Base-by-base conservation (phyloP, 2,797 vertebrate genomes). In the Etheostoma nigrum region DNA sequence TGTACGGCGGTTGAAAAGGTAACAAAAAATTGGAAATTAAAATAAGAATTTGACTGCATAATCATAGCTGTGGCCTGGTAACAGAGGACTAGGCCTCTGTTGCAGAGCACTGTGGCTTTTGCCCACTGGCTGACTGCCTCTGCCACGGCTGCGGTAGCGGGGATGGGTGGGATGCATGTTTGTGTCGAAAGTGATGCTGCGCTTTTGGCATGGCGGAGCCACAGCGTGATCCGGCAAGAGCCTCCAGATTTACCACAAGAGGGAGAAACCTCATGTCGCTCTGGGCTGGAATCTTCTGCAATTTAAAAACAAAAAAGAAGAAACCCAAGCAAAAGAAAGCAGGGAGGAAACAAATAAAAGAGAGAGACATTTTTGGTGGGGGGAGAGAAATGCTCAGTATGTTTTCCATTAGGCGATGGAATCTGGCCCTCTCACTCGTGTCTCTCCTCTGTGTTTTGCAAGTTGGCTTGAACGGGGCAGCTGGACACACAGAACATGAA, bases 241-340 rank as follows among this genome's bases (percentile, higher is more conserved):
- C 78, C 79, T 86, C 80, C 67, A 85, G 45, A 82, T 84, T 89
- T 72, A 92, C 93, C 92, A 87, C 94, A 89, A 86, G 87, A 89
- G 86, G 86, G 73, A 84, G 72, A 92, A 90, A 88, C 86, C 87
- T 91, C 88, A 86, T 87, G 78, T 77, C 21, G 44, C 51, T 84
- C 62, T 66, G 67, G 70, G 59, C 82, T 84, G 87, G 67, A 92
- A 91, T 87, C 81, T 82, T 84, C 63, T 85, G 76, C 84, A 83
- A 89, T 89, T 79, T 77, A 83, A 81, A 76, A 72, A 72, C 67
- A 69, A 75, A 68, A 79, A 55, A 74, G 13, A 44, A 59, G 2
- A 36, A 40, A 57, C 12, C 55, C 36, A 74, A 85, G 70, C 36
- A 74, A 72, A 74, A 87, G 82, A 81, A 92, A 89, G 76, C 72